These are phyloP conservation scores for Metopolophium dirhodum DNA, from an alignment of 1,140 invertebrate genomes.

Conservation along the genomic window DNA sequence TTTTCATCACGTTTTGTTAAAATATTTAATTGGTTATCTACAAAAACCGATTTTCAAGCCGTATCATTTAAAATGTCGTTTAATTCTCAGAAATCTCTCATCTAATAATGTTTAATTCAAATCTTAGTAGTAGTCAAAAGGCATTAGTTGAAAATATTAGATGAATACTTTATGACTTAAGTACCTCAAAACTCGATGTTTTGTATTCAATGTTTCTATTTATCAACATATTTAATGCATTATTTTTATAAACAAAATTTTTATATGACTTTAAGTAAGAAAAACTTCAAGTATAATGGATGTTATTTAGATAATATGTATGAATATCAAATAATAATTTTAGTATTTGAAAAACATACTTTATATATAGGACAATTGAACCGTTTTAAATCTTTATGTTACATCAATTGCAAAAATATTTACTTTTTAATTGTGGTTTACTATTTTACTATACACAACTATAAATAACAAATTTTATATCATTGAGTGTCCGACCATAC, in stretches of 20 bases:
- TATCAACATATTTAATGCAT: not conserved
- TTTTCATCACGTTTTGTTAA: not conserved
- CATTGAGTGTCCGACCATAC: not conserved
- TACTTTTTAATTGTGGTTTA: not conserved
- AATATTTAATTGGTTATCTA: not conserved
- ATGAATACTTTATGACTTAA: not conserved
- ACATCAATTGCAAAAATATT: not conserved
- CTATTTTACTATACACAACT: not conserved
- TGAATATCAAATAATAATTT: not conserved
- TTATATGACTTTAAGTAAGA: not conserved
- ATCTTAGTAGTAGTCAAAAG: not conserved
- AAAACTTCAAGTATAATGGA: not conserved
- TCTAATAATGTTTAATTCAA: constrained; percentile 3
- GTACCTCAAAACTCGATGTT: not conserved
- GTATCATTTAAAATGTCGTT: not conserved
- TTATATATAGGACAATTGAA: not conserved
- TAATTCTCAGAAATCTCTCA: not conserved
- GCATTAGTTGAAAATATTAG: not conserved
- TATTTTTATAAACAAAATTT: not conserved
- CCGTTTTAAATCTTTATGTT: not conserved
- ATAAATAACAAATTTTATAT: not conserved
- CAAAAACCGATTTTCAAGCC: not conserved
- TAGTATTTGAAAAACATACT: not conserved
- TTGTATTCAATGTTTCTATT: not conserved
- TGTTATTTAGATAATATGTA: not conserved